Base-by-base conservation (phyloP, 2,113 vertebrate genomes). In the Rousettus leschenaultii region DNA sequence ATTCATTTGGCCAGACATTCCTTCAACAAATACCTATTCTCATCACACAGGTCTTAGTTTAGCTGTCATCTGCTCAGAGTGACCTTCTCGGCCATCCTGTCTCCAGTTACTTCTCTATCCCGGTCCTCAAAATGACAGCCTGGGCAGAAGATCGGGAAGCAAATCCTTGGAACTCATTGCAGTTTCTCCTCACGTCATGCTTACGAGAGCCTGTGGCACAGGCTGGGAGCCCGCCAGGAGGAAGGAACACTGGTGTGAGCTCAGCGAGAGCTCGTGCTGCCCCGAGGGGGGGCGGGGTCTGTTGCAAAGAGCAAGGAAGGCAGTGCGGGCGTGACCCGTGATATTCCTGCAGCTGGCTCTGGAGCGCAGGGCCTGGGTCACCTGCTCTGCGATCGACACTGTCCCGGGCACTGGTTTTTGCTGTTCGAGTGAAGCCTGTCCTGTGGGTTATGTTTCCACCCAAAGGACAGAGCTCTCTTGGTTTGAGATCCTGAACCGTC, bases 381-480 rank as follows among this genome's bases (percentile, higher is more conserved):
- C 65, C 79, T 85, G 91, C 73, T 59, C 19, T 8, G 21, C n/a
- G 21, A 73, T 59, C 80, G 53, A 19, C n/a, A 66, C n/a, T 19
- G 73, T 89, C 48, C 71, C 38, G 24, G 13, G 19, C 61, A 26
- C 40, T 83, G 73, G 30, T 88, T 57, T 89, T 80, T 89, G n/a
- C 19, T 57, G 63, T 92, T 57, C 74, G 18, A 3, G 38, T 79
- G 38, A 94, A 71, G 86, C 38, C 61, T 53, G 66, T 73, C 74
- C 30, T n/a, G 8, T 2, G 40, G 89, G 73, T 94, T 83, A 53
- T 70, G 35, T 93, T 94, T 89, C 92, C 70, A 51, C 68, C 73
- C 74, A 89, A 73, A 93, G 91, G 95, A 82, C 73, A 70, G 89
- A 51, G 38, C 48, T 93, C 53, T n/a, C 77, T 86, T 45, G 63